Conservation (phyloP, 2,113 vertebrate species). For the Bagarius yarrelli region DNA sequence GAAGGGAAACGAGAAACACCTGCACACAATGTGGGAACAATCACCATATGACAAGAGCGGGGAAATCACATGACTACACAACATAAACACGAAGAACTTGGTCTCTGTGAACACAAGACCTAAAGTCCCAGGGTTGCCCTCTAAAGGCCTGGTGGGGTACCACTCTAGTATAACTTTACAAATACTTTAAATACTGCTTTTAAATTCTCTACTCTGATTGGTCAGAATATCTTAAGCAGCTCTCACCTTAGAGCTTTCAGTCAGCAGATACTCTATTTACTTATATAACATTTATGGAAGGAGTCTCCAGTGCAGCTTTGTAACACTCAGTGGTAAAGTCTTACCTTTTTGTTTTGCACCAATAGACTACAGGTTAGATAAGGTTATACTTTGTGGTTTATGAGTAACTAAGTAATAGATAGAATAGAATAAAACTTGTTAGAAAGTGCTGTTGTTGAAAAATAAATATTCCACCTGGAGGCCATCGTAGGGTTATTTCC, state of each 20-base stretch:
- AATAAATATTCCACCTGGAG: neutral
- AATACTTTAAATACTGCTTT: no score
- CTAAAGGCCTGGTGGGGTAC: no score
- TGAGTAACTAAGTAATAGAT: neutral
- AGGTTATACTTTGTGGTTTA: neutral
- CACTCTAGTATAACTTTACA: no score
- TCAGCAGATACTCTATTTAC: neutral
- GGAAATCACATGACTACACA: no score
- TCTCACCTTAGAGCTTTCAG: neutral
- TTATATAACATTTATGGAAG: neutral
- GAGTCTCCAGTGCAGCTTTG: neutral
- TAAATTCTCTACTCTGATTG: no score
- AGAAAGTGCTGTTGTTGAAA: neutral
- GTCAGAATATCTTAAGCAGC: no score
- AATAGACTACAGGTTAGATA: neutral
- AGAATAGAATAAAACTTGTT: neutral
- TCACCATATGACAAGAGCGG: no score
- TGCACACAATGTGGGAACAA: no score
- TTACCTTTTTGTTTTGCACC: neutral
- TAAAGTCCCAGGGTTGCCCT: no score
- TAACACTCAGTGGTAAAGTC: neutral
- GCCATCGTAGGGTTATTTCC: neutral
- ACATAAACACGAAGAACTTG: no score
- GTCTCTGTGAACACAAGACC: no score
- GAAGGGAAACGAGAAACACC: no score